Evolutionary conservation across 1,140 invertebrate species (phyloP), one percentile per base, ranked within the genome.

Genomic region (Antheraea mylitta): DNA sequence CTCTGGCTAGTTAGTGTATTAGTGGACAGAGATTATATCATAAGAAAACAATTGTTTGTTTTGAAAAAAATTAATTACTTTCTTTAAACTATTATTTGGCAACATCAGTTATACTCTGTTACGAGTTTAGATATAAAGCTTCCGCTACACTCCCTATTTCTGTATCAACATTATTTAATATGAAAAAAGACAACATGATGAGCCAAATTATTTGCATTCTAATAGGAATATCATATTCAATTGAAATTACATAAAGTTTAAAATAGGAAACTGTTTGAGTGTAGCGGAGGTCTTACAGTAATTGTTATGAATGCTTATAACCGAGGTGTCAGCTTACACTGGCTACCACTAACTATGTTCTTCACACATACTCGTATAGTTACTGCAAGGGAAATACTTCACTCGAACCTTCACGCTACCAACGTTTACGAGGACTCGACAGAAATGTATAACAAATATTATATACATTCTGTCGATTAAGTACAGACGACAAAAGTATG

Each of bases 1-100:
- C 36, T 64, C 63, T 66, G 64, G 64, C 64, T 66, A 62, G 38
- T 42, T 42, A 42, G 59, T 62, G 69, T 45, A 67, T 45, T 37
- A 37, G 22, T 71, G 81, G 81, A 83, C 81, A 83, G 81, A 83
- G 22, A 83, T 77, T 42, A 80, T 76, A 71, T 83, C 80, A 83
- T 83, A 83, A 83, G 81, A 83, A 78, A 74, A 66, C 74, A 66
- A 66, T 58, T 18, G 22, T 58, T 16, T 75, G 72, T 66, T 59
- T 58, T 71, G 61, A 30, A 18, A 16, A 58, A 66, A 59, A 58
- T 53, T 58, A 66, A 37, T 19, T 65, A 22, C 13, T 37, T 48
- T 65, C 1, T 53, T 53, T 48, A 59, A 48, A 53, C 38, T 71
- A 66, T 18, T 37, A 19, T 63, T 70, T 63, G 65, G 64, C 69